Percentiles rank a stretch among this genome's conserved stretches.
Evolutionary conservation across 1,140 invertebrate genomes (phyloP).

Genomic region (Reticulitermes speratus): DNA sequence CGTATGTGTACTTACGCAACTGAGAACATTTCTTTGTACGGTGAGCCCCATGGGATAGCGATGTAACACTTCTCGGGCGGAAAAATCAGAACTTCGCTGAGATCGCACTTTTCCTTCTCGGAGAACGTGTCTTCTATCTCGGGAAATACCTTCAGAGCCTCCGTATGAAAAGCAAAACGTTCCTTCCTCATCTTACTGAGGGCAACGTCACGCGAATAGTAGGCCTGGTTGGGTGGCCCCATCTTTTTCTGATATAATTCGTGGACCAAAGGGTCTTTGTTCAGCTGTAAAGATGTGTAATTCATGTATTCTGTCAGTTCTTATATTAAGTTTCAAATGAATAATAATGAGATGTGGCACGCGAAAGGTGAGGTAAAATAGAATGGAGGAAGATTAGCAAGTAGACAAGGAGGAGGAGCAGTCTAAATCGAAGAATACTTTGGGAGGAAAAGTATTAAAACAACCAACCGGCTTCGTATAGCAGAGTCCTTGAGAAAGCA

Average conservation of each 20-base stretch:
- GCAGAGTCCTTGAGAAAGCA: too few species aligned
- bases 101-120: conserved; percentile 19
- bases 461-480: too few species aligned
- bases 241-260: conserved; percentile 24
- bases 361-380: too few species aligned
- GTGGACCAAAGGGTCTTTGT: conserved; percentile 9
- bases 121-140: conserved; percentile 23
- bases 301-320: too few species aligned
- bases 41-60: background rate
- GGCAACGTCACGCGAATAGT: background rate
- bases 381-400: too few species aligned
- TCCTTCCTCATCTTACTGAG: background rate
- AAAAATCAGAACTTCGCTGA: conserved; percentile 10
- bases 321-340: too few species aligned
- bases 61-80: background rate
- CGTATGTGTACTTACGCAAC: background rate
- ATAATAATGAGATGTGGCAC: too few species aligned
- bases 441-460: too few species aligned
- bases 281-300: background rate
- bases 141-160: conserved; percentile 17
- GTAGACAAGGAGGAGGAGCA: too few species aligned
- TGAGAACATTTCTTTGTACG: background rate
- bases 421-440: too few species aligned
- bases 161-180: conserved; percentile 9
- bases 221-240: background rate